Evolutionary conservation across 2,888 invertebrate species (phyloP).

Genomic region (Ennomos erosarius): DNA sequence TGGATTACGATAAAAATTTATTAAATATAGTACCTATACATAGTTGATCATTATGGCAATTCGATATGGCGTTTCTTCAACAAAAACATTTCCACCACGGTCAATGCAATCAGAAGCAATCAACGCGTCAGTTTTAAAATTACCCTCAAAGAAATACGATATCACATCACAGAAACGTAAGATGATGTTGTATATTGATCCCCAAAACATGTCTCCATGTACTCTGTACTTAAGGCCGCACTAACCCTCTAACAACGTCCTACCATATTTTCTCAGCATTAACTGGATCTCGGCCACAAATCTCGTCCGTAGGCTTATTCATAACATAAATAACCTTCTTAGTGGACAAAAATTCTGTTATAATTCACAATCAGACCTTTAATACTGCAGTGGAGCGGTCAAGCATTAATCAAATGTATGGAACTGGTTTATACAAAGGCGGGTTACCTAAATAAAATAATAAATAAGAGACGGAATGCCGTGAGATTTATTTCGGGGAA

Average conservation of each 20-base stretch:
- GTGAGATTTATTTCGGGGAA: constrained; percentile 83
- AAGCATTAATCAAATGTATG: constrained; percentile 78
- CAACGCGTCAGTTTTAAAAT: too few species aligned
- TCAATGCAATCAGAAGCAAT: too few species aligned
- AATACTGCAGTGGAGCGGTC: constrained; percentile 67
- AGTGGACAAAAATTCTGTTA: constrained; percentile 71
- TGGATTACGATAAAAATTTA: too few species aligned
- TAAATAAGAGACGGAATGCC: constrained; percentile 79
- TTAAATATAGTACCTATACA: too few species aligned
- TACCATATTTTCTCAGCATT: constrained; percentile 39
- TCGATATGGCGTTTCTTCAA: too few species aligned
- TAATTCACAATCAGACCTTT: constrained; percentile 79
- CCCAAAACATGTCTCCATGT: not conserved
- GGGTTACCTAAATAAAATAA: constrained; percentile 81
- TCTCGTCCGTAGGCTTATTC: constrained; percentile 54
- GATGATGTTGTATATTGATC: not conserved
- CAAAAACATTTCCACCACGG: too few species aligned
- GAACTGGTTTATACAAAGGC: constrained; percentile 80
- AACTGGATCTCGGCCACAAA: constrained; percentile 47
- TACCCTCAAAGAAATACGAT: too few species aligned
- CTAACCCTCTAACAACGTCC: constrained; percentile 16
- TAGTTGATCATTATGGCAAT: too few species aligned
- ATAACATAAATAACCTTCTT: constrained; percentile 76
- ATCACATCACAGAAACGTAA: too few species aligned
- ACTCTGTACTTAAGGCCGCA: constrained; percentile 11